These are phyloP conservation scores for Zeus faber DNA, from an alignment of 2,113 vertebrate genomes.

Conservation along the genomic window DNA sequence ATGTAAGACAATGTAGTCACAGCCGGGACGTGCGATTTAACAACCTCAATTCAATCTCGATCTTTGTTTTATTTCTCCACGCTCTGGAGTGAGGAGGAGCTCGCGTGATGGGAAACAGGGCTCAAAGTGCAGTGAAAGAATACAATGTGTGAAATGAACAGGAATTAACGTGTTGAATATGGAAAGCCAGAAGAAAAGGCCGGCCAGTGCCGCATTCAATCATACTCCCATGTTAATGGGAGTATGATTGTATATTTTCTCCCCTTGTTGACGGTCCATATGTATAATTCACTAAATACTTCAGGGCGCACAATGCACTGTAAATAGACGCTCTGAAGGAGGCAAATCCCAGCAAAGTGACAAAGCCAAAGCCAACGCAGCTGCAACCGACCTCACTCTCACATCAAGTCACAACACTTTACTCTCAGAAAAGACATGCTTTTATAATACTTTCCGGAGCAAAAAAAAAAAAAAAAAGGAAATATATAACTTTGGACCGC, in stretches of 20 bases:
- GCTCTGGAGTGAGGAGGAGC: slow-evolving; percentile 10
- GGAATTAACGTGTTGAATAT: slow-evolving; percentile 69
- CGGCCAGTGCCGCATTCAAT: slow-evolving; percentile 36
- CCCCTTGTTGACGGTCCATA: slow-evolving; percentile 64
- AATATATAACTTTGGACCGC: background rate
- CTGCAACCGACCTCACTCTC: slow-evolving; percentile 49
- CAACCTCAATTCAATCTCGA: too few relatives aligned
- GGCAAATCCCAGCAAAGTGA: slow-evolving; percentile 58
- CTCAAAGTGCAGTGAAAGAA: slow-evolving; percentile 25
- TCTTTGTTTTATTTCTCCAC: slow-evolving; percentile 37
- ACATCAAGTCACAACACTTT: slow-evolving; percentile 39
- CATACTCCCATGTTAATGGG: slow-evolving; percentile 64
- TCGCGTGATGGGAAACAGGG: slow-evolving; percentile 24
- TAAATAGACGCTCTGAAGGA: slow-evolving; percentile 64
- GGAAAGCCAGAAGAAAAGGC: slow-evolving; percentile 57
- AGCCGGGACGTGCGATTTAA: too few relatives aligned
- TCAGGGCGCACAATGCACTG: slow-evolving; percentile 52
- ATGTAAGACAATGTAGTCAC: too few relatives aligned
- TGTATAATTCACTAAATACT: slow-evolving; percentile 74
- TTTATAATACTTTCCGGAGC: slow-evolving; percentile 3
- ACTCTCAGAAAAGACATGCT: slow-evolving; percentile 14
- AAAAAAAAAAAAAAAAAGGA: too few relatives aligned
- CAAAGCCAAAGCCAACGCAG: slow-evolving; percentile 56
- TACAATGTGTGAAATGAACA: slow-evolving; percentile 60
- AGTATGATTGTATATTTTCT: slow-evolving; percentile 70